Evolutionary conservation across 2,888 invertebrate genomes (phyloP), one percentile per base, ranked within the genome.

Genomic region (Norana najaformis): DNA sequence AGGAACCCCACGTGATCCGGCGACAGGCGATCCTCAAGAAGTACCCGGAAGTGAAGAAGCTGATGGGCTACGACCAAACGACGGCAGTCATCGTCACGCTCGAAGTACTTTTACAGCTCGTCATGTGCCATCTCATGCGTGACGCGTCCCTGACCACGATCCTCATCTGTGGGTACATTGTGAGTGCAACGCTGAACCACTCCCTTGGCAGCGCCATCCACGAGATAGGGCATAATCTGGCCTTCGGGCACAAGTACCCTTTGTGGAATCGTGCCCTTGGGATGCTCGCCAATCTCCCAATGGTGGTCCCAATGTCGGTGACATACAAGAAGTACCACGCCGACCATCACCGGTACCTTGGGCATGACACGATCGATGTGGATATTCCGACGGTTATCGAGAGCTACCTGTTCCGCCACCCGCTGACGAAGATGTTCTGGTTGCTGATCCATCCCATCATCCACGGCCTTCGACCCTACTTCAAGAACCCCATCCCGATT

Each of bases 1-100:
- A 99, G 94, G 99, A 99, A 94, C 99, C 99, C 4, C 99, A 99
- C 95, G 98, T 98, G 6, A 96, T 97, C 91, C 96, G 99, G 90
- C 96, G 99, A 91, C 97, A 97, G 96, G 96, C 97, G 93, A 99
- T 99, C 94, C 96, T 99, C 94, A 93, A 92, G 89, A 94, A 94
- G 91, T 93, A 95, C 91, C 95, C 95, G 13, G 93, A 95, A 92
- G 95, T 95, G 37, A 95, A 95, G 91, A 93, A 93, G 83, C 93
- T 95, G 30, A 95, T 95, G 94, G 94, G 94, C 30, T 93, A 93
- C 90, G 94, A 95, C 91, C 93, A 93, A 0, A 91, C 92, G 69
- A 94, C 95, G 37, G 93, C 93, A 20, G 93, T 93, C 88, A 93
- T 93, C 30, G 94, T 94, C 36, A 53, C 91, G 0, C 91, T 92